Evolutionary conservation across 2,113 vertebrate genomes (phyloP), one percentile per base, ranked within the genome.

Genomic region (Zapus hudsonius): DNA sequence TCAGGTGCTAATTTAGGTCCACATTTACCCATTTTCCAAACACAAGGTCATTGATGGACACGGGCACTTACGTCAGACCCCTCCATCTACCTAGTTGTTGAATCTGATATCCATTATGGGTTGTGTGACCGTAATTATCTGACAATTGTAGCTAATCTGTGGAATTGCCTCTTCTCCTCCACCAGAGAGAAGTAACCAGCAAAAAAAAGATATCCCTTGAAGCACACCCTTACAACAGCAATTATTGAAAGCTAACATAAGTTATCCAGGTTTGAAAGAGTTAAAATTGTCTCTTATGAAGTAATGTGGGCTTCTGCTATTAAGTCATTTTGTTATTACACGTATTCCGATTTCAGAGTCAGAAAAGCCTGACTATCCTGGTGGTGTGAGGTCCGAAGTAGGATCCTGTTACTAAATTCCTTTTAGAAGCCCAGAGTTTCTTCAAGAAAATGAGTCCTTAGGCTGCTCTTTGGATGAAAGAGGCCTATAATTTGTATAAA

Each of bases 211-310:
- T 78, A 74, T 3, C n/a, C 94, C 29, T 69, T 88, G 67, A 78
- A 38, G 57, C 78, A 93, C 7, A 63, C 44, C 16, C 82, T 88
- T 94, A 89, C 11, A 47, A 29, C 80, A 92, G 94, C 95, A 98
- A 92, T 22, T 91, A 94, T 80, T 95, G 90, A 76, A 57, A 89
- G 36, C 79, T 84, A 84, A 64, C 80, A 55, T 33, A 87, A 86
- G 79, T 7, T 82, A 85, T 47, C 85, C 67, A 91, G 94, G 93
- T 69, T 86, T 91, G 75, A 97, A 97, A 97, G 92, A 95, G 95
- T 97, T 98, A 98, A 98, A 96, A 67, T 38, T 95, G 47, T 80
- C 95, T 97, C 97, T 97, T 75, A 86, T 87, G 94, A 96, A 95
- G 84, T 93, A 97, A 96, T 95, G 70, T 94, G 83, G 69, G 66